Base-by-base conservation (phyloP, 2,113 vertebrate genomes). In the Macrotis lagotis region DNA sequence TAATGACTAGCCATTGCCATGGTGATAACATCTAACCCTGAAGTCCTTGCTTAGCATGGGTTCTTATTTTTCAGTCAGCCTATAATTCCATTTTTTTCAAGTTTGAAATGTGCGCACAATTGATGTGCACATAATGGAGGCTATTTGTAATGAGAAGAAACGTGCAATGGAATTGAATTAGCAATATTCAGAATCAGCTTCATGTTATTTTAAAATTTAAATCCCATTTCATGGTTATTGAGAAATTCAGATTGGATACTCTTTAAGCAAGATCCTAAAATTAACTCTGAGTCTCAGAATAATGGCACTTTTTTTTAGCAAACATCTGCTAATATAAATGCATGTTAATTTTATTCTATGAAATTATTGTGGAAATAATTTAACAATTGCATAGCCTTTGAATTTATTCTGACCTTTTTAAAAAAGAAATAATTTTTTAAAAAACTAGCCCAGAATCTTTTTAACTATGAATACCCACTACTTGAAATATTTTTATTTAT, bases 221-320 rank as follows among this genome's bases (percentile, higher is more conserved):
- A 95, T 89, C 50, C 50, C 89, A 95, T 95, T 94, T 55, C 93
- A 52, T 22, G 50, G 26, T 92, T 97, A 95, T 52, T 93, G 92
- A 97, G 83, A 96, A 96, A 93, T 96, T 96, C 90, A 83, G 50
- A 95, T 90, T 90, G 24, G 12, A 59, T 90, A 37, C 51, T 90
- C 93, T 95, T 94, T 94, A 91, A 91, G 89, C 90, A 92, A 93
- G 74, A 26, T 96, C 93, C 91, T 93, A 93, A 97, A 97, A 96
- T 95, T 95, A 93, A 94, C 51, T 94, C 51, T 94, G 83, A 10
- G 25, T 90, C 97, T 94, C 89, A 95, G 96, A 96, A 94, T 91
- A 95, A 93, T 93, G 66, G 31, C 90, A 91, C 88, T 22, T 92
- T 94, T 93, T 95, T 94, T 10, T 93, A 95, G 96, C 93, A 51